phyloP scores from a whole-genome alignment of 2,797 vertebrate species.

The Epinephelus awoara region DNA sequence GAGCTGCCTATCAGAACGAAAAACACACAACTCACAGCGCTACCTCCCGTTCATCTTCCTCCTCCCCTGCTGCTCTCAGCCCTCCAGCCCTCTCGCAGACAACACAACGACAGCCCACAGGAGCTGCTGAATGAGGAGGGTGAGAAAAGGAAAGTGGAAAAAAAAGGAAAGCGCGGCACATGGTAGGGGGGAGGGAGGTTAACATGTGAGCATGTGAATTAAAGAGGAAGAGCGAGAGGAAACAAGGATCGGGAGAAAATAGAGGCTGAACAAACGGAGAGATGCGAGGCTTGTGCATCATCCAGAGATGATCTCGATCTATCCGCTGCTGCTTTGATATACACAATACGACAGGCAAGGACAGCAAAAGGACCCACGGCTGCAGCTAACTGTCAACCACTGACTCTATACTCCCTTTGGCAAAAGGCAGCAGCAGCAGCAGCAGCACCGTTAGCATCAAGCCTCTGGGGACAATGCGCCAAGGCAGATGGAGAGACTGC shows the following conservation, averaged over 20 bases:
- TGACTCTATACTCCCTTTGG: slow-evolving; percentile 1
- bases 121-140: slow-evolving; percentile 32
- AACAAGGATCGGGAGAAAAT: not conserved
- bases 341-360: slow-evolving; percentile 26
- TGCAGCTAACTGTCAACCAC: slow-evolving; percentile 45
- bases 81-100: slow-evolving; percentile 14
- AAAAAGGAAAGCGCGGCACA: not conserved
- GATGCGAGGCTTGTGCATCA: slow-evolving; percentile 13
- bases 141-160: slow-evolving; percentile 8
- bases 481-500: slow-evolving; percentile 59
- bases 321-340: slow-evolving; percentile 12
- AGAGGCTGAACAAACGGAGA: not conserved
- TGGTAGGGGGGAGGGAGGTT: slow-evolving; percentile 17
- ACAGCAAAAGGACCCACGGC: slow-evolving; percentile 32
- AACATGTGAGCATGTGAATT: slow-evolving; percentile 23
- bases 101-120: slow-evolving; percentile 26
- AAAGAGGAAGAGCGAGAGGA: slow-evolving; percentile 21
- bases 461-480: slow-evolving; percentile 64
- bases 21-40: slow-evolving; percentile 38
- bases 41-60: slow-evolving; percentile 37
- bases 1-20: slow-evolving; percentile 58
- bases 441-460: slow-evolving; percentile 42
- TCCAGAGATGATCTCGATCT: not conserved
- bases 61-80: slow-evolving; percentile 53
- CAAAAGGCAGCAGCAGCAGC: slow-evolving; percentile 28